These are phyloP conservation scores for Scortum barcoo DNA, from an alignment of 2,113 vertebrate genomes.

Conservation along the genomic window DNA sequence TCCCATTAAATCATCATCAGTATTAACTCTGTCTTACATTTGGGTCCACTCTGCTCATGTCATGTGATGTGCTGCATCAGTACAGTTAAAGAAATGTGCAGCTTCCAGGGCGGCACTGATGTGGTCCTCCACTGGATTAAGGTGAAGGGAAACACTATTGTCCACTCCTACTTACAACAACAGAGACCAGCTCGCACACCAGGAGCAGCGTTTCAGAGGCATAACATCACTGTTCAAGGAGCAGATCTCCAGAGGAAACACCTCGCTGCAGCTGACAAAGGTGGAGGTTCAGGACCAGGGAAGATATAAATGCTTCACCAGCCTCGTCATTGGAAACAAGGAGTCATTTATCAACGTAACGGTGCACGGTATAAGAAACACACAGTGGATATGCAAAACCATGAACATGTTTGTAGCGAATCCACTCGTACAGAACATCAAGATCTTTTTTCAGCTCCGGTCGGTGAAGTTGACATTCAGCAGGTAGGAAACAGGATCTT, in stretches of 20 bases:
- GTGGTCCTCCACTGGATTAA: constrained; percentile 84
- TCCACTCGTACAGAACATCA: too few relatives aligned
- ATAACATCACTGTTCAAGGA: constrained; percentile 71
- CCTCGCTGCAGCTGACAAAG: constrained; percentile 76
- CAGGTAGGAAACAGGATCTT: too few relatives aligned
- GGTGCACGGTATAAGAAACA: constrained; percentile 65
- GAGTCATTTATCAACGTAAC: constrained; percentile 24
- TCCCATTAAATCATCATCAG: too few relatives aligned
- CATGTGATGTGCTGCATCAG: too few relatives aligned
- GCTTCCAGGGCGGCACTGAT: constrained; percentile 42
- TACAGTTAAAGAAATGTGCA: too few relatives aligned
- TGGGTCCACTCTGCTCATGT: too few relatives aligned
- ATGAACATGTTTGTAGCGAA: too few relatives aligned
- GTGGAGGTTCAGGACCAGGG: constrained; percentile 69
- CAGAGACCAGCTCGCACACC: constrained; percentile 34
- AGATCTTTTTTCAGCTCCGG: constrained; percentile 59
- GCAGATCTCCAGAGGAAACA: constrained; percentile 72
- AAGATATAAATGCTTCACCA: constrained; percentile 75
- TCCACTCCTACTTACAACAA: constrained; percentile 74
- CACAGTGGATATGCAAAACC: too few relatives aligned
- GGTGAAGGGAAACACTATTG: rapidly evolving
- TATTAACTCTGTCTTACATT: too few relatives aligned
- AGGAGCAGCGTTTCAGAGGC: constrained; percentile 53
- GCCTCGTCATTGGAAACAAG: rapidly evolving
- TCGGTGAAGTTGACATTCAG: constrained; percentile 49